A percentile compares a stretch with the other conserved stretches of the same genome.
Evolutionary conservation across 2,113 vertebrate species (phyloP).

Genomic region (Hippocampus zosterae): DNA sequence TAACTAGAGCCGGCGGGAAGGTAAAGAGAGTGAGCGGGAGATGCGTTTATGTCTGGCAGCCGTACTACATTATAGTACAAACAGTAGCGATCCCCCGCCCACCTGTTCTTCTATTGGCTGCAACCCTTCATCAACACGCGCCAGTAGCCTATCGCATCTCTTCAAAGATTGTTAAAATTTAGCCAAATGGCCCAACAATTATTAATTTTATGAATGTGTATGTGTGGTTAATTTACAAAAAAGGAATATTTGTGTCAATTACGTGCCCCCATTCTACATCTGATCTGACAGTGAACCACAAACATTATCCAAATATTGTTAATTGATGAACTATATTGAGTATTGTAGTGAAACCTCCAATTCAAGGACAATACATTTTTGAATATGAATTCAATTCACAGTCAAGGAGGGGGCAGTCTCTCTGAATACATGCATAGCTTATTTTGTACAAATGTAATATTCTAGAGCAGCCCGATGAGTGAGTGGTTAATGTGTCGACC

Average conservation of each 20-base stretch:
- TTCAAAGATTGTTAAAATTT: too few relatives aligned
- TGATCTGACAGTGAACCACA: too few relatives aligned
- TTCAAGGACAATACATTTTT: too few relatives aligned
- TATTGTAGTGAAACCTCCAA: background rate
- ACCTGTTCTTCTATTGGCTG: constrained; percentile 66
- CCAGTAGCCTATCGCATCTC: constrained; percentile 6
- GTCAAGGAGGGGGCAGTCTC: background rate
- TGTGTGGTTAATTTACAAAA: too few relatives aligned
- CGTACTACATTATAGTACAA: constrained; percentile 51
- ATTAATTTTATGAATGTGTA: too few relatives aligned
- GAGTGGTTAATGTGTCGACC: too few relatives aligned
- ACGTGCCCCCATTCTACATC: too few relatives aligned
- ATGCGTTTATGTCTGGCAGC: constrained; percentile 52
- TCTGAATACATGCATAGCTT: background rate
- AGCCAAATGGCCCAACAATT: too few relatives aligned
- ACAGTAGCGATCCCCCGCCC: constrained; percentile 60
- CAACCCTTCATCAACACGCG: constrained; percentile 31
- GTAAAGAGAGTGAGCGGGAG: constrained; percentile 35
- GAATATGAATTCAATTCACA: background rate
- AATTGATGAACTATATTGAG: background rate
- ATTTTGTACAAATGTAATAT: too few relatives aligned
- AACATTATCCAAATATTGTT: too few relatives aligned
- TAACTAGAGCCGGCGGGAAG: constrained; percentile 48
- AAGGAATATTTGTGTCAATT: too few relatives aligned
- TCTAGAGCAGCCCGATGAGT: too few relatives aligned